A percentile compares a stretch with the other conserved stretches of the same genome.
Conservation (phyloP, 2,888 invertebrate species). For the Serripes groenlandicus region DNA sequence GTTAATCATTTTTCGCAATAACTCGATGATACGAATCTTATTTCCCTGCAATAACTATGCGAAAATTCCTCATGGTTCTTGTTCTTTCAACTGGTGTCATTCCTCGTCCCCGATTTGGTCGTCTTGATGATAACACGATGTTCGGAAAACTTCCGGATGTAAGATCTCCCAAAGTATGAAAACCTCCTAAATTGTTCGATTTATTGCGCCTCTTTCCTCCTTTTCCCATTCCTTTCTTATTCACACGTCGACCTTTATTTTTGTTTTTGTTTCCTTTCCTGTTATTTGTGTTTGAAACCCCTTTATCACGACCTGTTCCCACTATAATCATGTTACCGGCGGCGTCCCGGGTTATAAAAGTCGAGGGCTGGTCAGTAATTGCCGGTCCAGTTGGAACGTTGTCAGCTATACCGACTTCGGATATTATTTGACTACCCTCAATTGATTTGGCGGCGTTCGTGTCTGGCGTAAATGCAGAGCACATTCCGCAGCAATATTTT, state of each 20-base stretch:
- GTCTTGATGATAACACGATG: too few species aligned
- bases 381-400: not conserved
- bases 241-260: not conserved
- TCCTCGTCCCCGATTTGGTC: too few species aligned
- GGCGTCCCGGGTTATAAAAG: constrained; percentile 13
- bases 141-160: not conserved
- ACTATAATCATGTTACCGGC: constrained; percentile 22
- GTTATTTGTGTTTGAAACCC: not conserved
- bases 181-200: not conserved
- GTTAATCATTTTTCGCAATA: too few species aligned
- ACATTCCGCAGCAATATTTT: constrained; percentile 55
- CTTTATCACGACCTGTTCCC: constrained; percentile 10
- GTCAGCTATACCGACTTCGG: not conserved
- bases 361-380: not conserved
- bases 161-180: not conserved
- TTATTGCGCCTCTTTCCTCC: not conserved
- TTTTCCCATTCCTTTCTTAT: not conserved
- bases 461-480: constrained; percentile 9
- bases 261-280: not conserved
- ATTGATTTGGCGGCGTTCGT: not conserved
- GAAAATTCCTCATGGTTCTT: too few species aligned
- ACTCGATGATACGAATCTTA: too few species aligned
- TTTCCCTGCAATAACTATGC: too few species aligned
- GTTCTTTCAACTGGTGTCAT: too few species aligned
- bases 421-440: not conserved